Percentiles rank a stretch among this genome's conserved stretches.
These are phyloP conservation scores for Serrognathus titanus DNA, from an alignment of 2,888 invertebrate genomes.

Conservation along the genomic window DNA sequence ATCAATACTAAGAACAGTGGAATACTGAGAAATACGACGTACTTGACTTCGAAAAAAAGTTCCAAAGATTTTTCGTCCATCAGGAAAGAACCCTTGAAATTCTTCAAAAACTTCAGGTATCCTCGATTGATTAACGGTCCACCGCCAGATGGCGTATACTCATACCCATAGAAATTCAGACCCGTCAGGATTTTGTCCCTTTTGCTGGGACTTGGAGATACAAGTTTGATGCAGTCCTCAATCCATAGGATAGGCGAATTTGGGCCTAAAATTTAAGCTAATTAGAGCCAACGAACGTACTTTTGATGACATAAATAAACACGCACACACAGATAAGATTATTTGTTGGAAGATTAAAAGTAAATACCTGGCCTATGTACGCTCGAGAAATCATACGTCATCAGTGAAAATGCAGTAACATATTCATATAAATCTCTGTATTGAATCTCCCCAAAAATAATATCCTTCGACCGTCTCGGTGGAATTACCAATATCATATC, in stretches of 20 bases:
- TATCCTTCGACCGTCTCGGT: slow-evolving; percentile 62
- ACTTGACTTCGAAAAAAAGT: slow-evolving; percentile 84
- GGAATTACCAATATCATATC: slow-evolving; percentile 77
- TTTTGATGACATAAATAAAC: neutral
- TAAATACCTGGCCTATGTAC: slow-evolving; percentile 69
- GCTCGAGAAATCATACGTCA: slow-evolving; percentile 93
- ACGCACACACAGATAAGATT: neutral
- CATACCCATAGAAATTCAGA: slow-evolving; percentile 91
- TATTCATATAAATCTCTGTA: slow-evolving; percentile 73
- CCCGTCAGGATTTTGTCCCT: slow-evolving; percentile 81
- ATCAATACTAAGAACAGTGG: neutral
- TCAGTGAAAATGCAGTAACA: slow-evolving; percentile 86
- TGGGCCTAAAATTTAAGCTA: slow-evolving; percentile 59
- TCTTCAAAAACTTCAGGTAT: slow-evolving; percentile 72
- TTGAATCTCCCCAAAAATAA: slow-evolving; percentile 65
- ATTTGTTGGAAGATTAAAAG: neutral
- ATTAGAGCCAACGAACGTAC: neutral
- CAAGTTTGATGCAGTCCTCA: slow-evolving; percentile 67
- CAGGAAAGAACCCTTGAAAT: slow-evolving; percentile 70
- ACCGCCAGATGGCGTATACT: slow-evolving; percentile 78
- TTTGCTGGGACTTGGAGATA: slow-evolving; percentile 63
- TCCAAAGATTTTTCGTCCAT: slow-evolving; percentile 79
- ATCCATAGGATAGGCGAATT: slow-evolving; percentile 88
- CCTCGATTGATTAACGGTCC: slow-evolving; percentile 77
- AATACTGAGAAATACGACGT: slow-evolving; percentile 39